phyloP scores from a whole-genome alignment of 2,797 vertebrate genomes.

The Hafferia zeledoni region DNA sequence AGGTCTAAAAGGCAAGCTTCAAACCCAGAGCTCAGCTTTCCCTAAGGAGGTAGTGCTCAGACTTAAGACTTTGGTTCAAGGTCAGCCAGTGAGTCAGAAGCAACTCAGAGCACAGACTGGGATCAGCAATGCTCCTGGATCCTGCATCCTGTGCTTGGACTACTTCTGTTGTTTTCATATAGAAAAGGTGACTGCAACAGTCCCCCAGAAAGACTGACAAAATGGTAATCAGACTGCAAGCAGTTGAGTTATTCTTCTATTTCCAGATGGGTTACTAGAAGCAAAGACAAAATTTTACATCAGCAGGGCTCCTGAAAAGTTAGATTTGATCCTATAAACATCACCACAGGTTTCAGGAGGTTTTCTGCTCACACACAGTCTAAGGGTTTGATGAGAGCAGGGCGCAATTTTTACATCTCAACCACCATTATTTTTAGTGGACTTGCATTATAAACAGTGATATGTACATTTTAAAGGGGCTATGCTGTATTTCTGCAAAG shows the following conservation, averaged over 20 bases:
- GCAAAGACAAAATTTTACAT: neutral
- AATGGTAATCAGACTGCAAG: neutral
- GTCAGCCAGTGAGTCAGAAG: neutral
- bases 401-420: neutral
- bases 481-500: neutral
- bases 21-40: neutral
- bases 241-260: neutral
- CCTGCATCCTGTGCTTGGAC: neutral
- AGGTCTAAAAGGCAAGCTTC: neutral
- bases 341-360: neutral
- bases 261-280: neutral
- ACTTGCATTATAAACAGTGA: neutral
- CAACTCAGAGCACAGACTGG: rapidly evolving
- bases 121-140: rapidly evolving
- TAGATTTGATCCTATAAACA: neutral
- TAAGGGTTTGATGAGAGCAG: neutral
- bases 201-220: neutral
- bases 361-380: neutral
- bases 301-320: neutral
- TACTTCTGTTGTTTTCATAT: neutral
- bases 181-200: neutral
- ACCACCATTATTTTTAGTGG: neutral
- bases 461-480: neutral
- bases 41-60: neutral
- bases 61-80: neutral